These are phyloP conservation scores for Sylvia borin DNA, from an alignment of 2,797 vertebrate species.

Conservation along the genomic window DNA sequence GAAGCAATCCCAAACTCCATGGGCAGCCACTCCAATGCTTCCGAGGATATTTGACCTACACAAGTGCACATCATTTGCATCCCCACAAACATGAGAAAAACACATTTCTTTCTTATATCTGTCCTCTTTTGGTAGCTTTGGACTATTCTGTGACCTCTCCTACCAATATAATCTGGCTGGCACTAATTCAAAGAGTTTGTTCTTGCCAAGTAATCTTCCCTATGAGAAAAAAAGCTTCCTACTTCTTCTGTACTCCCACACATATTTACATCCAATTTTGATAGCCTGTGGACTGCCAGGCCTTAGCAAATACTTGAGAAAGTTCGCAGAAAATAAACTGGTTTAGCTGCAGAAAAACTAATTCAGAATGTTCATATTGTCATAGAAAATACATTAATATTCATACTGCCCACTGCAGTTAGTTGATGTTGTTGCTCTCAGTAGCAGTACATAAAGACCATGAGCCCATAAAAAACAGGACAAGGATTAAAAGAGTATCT, in stretches of 20 bases:
- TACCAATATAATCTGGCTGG: slow-evolving; percentile 4
- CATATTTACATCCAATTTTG: background rate
- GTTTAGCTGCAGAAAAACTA: background rate
- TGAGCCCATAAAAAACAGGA: background rate
- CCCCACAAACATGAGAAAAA: background rate
- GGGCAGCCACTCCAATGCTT: background rate
- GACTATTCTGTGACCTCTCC: slow-evolving; percentile 26
- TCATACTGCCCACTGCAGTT: background rate
- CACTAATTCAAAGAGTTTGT: background rate
- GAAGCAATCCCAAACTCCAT: background rate
- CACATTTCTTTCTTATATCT: slow-evolving; percentile 6
- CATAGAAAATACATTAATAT: background rate
- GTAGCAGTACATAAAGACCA: background rate
- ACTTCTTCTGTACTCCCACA: slow-evolving; percentile 11
- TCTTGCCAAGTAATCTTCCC: slow-evolving; percentile 8
- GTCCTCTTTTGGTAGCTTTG: slow-evolving; percentile 1
- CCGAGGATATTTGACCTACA: background rate
- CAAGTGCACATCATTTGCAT: background rate
- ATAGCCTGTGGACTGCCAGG: background rate
- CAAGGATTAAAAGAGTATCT: background rate
- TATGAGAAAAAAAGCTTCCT: background rate
- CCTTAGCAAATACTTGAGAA: background rate
- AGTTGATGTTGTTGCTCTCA: background rate
- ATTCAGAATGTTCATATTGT: background rate
- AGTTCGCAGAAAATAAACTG: background rate